Evolutionary conservation across 2,888 invertebrate species (phyloP).

Genomic region (Chouioia cunea): DNA sequence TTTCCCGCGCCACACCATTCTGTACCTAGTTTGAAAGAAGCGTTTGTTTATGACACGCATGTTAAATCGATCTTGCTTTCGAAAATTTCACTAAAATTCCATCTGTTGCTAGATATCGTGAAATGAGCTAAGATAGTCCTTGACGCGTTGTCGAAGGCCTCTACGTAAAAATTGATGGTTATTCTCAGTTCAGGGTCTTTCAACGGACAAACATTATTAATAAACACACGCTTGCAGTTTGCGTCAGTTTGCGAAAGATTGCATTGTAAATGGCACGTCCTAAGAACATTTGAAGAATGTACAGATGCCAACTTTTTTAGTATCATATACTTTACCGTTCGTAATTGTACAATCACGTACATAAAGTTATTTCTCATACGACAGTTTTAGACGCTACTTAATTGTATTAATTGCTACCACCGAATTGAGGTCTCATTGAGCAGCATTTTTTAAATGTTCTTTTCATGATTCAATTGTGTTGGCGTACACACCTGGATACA

Average conservation of each 20-base stretch:
- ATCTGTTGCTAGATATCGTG: background rate
- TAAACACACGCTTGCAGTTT: conserved; percentile 1
- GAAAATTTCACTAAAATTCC: conserved; percentile 4
- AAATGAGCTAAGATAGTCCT: conserved; percentile 3
- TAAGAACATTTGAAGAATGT: conserved; percentile 4
- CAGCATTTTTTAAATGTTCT: no score
- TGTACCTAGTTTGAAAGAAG: conserved; percentile 71
- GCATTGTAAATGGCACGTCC: conserved; percentile 20
- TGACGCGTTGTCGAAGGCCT: conserved; percentile 26
- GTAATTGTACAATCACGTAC: background rate
- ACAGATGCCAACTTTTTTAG: no score
- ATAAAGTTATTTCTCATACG: conserved; percentile 10
- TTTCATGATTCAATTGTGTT: no score
- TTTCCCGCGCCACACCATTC: conserved; percentile 83
- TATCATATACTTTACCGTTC: conserved; percentile 1
- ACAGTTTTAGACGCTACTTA: no score
- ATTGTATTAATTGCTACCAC: no score
- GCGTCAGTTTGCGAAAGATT: conserved; percentile 11
- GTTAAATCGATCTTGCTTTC: conserved; percentile 3
- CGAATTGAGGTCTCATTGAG: background rate
- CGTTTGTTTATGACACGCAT: background rate
- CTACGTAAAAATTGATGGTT: conserved; percentile 24
- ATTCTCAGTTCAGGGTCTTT: background rate
- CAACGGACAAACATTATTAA: conserved; percentile 16
- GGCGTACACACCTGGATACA: conserved; percentile 72